These are phyloP conservation scores for Polypterus bichir DNA, from an alignment of 2,113 vertebrate genomes.

Conservation along the genomic window DNA sequence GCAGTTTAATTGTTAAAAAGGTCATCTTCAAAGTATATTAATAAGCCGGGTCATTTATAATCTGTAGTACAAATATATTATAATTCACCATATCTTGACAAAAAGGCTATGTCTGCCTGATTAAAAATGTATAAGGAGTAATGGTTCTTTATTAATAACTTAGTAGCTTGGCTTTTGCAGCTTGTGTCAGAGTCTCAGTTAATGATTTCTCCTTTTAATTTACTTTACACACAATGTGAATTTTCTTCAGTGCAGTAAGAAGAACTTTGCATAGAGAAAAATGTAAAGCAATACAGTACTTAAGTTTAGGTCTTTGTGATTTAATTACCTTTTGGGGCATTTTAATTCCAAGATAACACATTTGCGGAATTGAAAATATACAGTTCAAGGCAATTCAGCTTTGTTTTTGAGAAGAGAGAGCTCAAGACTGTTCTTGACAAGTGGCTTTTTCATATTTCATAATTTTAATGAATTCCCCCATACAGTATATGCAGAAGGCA, in stretches of 20 bases:
- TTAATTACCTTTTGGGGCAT: too few species aligned
- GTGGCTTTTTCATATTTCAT: too few species aligned
- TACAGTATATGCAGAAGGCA: too few species aligned
- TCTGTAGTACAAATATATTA: slow-evolving; percentile 90
- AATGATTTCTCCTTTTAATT: slow-evolving; percentile 3
- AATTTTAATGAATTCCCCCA: too few species aligned
- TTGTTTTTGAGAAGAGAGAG: too few species aligned
- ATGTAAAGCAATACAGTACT: too few species aligned
- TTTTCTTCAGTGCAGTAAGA: neutral
- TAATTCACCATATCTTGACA: slow-evolving; percentile 81
- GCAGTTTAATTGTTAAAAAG: slow-evolving; percentile 67
- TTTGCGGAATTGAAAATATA: too few species aligned
- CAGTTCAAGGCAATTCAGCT: too few species aligned
- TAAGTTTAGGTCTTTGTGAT: too few species aligned
- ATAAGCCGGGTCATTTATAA: slow-evolving; percentile 75
- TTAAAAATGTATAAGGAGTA: slow-evolving; percentile 94
- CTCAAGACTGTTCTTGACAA: too few species aligned
- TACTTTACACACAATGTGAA: slow-evolving; percentile 17
- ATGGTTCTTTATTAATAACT: slow-evolving; percentile 95
- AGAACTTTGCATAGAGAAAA: too few species aligned
- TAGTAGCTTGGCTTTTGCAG: slow-evolving; percentile 72
- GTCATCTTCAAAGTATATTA: slow-evolving; percentile 67
- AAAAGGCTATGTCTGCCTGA: slow-evolving; percentile 79
- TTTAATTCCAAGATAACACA: too few species aligned
- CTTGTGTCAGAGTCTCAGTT: slow-evolving; percentile 30